Conservation (phyloP, 1,140 invertebrate genomes). For the Pogonomyrmex barbatus region DNA sequence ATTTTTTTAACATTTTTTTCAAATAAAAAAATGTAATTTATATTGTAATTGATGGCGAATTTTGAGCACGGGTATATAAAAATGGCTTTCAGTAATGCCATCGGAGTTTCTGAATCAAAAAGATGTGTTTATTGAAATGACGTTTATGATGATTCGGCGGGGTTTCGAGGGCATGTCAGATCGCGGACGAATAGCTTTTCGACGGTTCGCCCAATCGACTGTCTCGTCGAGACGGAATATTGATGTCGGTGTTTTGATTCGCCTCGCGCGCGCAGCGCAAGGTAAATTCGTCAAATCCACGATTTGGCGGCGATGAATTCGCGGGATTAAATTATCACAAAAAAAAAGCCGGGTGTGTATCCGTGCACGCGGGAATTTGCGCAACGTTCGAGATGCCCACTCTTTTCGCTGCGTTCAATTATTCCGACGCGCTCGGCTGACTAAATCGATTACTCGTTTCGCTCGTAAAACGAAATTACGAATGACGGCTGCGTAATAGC, state of each 20-base stretch:
- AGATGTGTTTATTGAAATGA: constrained; percentile 40
- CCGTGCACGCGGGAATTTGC: constrained; percentile 34
- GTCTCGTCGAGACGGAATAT: constrained; percentile 50
- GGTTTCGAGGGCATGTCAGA: constrained; percentile 11
- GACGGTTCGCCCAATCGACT: constrained; percentile 47
- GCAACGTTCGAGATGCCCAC: constrained; percentile 39
- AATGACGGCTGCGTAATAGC: constrained; percentile 46
- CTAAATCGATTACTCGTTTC: constrained; percentile 65
- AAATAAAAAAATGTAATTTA: not conserved
- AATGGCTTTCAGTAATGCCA: not conserved
- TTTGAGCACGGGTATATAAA: not conserved
- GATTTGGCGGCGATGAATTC: constrained; percentile 56
- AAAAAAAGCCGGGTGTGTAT: constrained; percentile 30
- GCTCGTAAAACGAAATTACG: constrained; percentile 60
- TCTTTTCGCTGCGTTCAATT: constrained; percentile 49
- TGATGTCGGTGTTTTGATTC: constrained; percentile 54
- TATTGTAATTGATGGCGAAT: not conserved
- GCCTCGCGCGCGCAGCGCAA: constrained; percentile 38
- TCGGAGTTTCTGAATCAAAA: not conserved
- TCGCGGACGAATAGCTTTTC: constrained; percentile 26
- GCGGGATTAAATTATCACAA: constrained; percentile 56
- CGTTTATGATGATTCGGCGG: constrained; percentile 44
- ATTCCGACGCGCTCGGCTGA: constrained; percentile 50
- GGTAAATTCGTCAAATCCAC: constrained; percentile 56
- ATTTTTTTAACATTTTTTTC: not conserved